phyloP scores from a whole-genome alignment of 1,140 invertebrate species.

The Leguminivora glycinivorella region DNA sequence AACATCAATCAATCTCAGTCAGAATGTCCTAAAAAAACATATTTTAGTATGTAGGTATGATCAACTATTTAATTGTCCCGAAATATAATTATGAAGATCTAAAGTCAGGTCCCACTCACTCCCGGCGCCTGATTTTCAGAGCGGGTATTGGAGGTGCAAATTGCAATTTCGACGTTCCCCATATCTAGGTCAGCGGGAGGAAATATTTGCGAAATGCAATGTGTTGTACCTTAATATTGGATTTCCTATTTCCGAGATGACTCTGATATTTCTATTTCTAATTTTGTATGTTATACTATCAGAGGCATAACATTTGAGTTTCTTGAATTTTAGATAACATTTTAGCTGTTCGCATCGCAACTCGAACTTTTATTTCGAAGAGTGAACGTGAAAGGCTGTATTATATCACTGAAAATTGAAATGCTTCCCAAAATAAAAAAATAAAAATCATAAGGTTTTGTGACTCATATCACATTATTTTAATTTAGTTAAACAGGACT shows the following conservation, averaged over 20 bases:
- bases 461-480: no score
- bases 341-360: not conserved
- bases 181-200: slow-evolving; percentile 14
- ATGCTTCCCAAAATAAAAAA: no score
- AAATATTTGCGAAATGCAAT: slow-evolving; percentile 20
- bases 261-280: no score
- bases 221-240: not conserved
- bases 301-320: not conserved
- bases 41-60: no score
- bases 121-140: not conserved
- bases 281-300: not conserved
- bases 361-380: not conserved
- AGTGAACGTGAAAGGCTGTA: no score
- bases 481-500: no score
- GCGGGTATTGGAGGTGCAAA: slow-evolving; percentile 1
- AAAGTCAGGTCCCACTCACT: not conserved
- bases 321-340: not conserved
- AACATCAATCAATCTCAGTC: not conserved
- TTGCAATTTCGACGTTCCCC: slow-evolving; percentile 26
- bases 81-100: no score
- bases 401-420: no score
- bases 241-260: slow-evolving; percentile 4
- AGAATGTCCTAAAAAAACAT: no score
- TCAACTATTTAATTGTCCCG: no score
- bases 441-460: no score